Evolutionary conservation across 2,113 vertebrate genomes (phyloP).

Genomic region (Oryzias celebensis): DNA sequence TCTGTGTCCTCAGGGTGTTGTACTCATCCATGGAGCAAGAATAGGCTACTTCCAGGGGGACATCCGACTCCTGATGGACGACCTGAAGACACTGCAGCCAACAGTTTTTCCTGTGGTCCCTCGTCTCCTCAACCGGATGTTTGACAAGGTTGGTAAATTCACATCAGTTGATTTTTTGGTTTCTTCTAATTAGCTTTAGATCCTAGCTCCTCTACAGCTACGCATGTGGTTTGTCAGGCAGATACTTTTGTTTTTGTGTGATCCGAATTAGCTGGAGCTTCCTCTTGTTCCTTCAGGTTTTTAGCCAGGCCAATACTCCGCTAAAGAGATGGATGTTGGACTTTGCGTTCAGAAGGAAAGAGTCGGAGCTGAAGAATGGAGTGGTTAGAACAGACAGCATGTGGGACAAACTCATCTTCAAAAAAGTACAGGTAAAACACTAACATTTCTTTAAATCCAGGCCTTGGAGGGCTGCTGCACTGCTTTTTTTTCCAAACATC

Average conservation of each 20-base stretch:
- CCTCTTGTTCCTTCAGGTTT: slow-evolving; percentile 78
- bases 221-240: background rate
- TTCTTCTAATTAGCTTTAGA: background rate
- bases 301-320: slow-evolving; percentile 89
- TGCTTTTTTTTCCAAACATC: too few relatives aligned
- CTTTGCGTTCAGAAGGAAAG: slow-evolving; percentile 93
- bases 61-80: slow-evolving; percentile 96
- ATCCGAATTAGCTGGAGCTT: background rate
- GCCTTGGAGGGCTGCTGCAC: too few relatives aligned
- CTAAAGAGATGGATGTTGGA: slow-evolving; percentile 92
- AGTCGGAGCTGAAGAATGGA: slow-evolving; percentile 88
- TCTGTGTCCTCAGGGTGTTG: slow-evolving; percentile 75
- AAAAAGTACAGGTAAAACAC: slow-evolving; percentile 89
- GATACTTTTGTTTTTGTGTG: background rate
- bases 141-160: slow-evolving; percentile 85
- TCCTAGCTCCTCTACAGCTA: background rate
- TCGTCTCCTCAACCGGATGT: slow-evolving; percentile 95
- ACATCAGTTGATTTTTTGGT: background rate
- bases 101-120: slow-evolving; percentile 96
- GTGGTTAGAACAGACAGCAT: slow-evolving; percentile 91
- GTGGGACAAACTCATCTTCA: slow-evolving; percentile 96
- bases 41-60: slow-evolving; percentile 98
- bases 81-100: slow-evolving; percentile 89
- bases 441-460: background rate
- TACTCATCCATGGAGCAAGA: slow-evolving; percentile 88